Percentiles rank a stretch among this genome's conserved stretches.
Evolutionary conservation across 2,888 invertebrate species (phyloP).

Genomic region (Diaprepes abbreviatus): DNA sequence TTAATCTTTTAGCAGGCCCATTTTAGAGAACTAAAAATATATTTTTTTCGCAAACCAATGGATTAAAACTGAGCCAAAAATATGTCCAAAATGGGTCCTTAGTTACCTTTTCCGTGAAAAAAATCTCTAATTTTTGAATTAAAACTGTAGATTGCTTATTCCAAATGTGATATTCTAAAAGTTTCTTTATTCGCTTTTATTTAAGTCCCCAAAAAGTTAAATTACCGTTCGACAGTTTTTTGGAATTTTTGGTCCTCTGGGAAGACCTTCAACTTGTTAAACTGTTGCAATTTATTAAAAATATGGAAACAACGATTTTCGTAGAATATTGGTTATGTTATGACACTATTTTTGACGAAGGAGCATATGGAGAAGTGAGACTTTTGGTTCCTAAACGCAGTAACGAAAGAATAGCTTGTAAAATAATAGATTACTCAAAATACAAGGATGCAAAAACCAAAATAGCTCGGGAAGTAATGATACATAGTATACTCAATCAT

Average conservation of each 20-base stretch:
- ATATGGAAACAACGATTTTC: constrained; percentile 52
- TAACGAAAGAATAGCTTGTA: constrained; percentile 92
- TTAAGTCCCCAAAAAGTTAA: not conserved
- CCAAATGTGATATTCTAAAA: constrained; percentile 12
- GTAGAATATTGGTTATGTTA: constrained; percentile 93
- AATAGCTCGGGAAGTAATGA: constrained; percentile 88
- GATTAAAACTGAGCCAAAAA: constrained; percentile 70
- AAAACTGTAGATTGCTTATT: not conserved
- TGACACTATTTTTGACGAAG: constrained; percentile 89
- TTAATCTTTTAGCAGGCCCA: no score
- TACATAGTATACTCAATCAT: constrained; percentile 89
- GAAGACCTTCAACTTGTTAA: constrained; percentile 28
- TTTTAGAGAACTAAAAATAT: no score
- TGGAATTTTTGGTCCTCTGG: constrained; percentile 16
- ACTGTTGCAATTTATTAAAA: not conserved
- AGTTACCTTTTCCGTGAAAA: constrained; percentile 29
- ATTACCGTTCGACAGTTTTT: constrained; percentile 4
- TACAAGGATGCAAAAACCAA: constrained; percentile 77
- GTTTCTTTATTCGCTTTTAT: constrained; percentile 3
- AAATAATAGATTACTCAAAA: constrained; percentile 84
- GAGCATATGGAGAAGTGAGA: constrained; percentile 96
- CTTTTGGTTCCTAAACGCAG: constrained; percentile 86
- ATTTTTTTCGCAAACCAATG: no score
- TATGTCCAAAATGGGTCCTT: constrained; percentile 47
- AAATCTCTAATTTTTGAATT: not conserved